These are phyloP conservation scores for Diadumene lineata DNA, from an alignment of 92 coral and sea anemone species.

Conservation along the genomic window DNA sequence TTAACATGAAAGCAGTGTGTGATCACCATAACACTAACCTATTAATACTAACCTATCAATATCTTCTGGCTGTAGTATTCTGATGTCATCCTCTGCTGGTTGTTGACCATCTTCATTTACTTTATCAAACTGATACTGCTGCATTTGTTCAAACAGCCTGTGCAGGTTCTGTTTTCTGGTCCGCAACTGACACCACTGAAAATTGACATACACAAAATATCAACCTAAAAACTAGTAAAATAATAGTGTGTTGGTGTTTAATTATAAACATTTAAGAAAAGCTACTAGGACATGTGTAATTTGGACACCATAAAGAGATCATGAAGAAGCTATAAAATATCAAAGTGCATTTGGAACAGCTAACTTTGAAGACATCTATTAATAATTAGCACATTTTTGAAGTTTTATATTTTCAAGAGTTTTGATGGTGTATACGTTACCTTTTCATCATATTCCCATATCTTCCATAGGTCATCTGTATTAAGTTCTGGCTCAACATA, in stretches of 20 bases:
- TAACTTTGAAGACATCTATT: too few species aligned
- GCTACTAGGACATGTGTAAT: too few species aligned
- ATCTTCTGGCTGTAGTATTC: constrained; percentile 93
- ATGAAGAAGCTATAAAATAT: too few species aligned
- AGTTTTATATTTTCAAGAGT: not conserved
- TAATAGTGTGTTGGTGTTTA: too few species aligned
- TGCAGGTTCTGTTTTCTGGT: constrained; percentile 92
- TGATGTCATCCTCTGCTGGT: constrained; percentile 79
- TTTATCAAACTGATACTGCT: constrained; percentile 82
- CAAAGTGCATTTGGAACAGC: too few species aligned
- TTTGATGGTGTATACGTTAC: too few species aligned
- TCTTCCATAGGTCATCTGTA: constrained; percentile 90
- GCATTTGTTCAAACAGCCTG: constrained; percentile 94
- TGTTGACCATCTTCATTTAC: constrained; percentile 77
- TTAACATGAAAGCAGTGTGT: too few species aligned
- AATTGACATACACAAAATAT: too few species aligned
- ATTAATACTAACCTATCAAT: constrained; percentile 72
- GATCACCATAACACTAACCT: not conserved
- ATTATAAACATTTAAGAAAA: too few species aligned
- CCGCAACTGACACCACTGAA: constrained; percentile 88
- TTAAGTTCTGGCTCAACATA: constrained; percentile 96
- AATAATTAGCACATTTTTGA: not conserved
- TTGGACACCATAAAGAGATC: too few species aligned
- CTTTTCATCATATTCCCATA: constrained; percentile 99
- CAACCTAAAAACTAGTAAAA: too few species aligned